Conservation (phyloP, 2,113 vertebrate genomes). For the Gallinago media region DNA sequence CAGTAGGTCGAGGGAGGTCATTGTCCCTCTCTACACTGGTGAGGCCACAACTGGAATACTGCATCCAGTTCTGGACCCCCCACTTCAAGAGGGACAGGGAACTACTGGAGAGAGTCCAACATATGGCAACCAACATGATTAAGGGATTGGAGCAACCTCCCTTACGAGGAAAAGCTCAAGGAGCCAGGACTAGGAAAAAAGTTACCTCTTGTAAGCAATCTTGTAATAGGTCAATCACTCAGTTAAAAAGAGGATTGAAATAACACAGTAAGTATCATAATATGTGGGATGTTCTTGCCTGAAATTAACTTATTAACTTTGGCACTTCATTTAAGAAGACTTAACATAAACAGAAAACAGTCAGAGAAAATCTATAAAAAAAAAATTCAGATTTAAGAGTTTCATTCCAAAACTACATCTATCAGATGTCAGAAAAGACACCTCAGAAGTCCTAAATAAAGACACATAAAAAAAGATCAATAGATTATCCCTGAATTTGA, state of each 20-base stretch:
- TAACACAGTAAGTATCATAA: background rate
- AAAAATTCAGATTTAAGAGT: background rate
- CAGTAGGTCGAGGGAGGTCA: too few relatives aligned
- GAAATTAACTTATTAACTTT: background rate
- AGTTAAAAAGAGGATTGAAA: background rate
- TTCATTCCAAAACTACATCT: background rate
- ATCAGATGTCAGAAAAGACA: too few relatives aligned
- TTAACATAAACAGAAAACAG: background rate
- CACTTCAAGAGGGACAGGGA: too few relatives aligned
- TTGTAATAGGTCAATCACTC: background rate
- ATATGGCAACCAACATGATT: too few relatives aligned
- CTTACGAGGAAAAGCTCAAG: too few relatives aligned
- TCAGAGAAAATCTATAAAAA: conserved; percentile 4
- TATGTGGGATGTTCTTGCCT: background rate
- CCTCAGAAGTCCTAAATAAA: background rate
- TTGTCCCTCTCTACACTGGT: too few relatives aligned
- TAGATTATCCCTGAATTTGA: background rate
- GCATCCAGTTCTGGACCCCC: too few relatives aligned
- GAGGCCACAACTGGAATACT: too few relatives aligned
- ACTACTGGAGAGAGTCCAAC: too few relatives aligned
- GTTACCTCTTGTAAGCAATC: background rate
- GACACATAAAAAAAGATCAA: background rate
- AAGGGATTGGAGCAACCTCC: too few relatives aligned
- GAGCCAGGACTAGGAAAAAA: too few relatives aligned
- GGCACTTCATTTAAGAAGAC: background rate